Evolutionary conservation across 1,140 invertebrate genomes (phyloP).

Genomic region (Amyelois transitella): DNA sequence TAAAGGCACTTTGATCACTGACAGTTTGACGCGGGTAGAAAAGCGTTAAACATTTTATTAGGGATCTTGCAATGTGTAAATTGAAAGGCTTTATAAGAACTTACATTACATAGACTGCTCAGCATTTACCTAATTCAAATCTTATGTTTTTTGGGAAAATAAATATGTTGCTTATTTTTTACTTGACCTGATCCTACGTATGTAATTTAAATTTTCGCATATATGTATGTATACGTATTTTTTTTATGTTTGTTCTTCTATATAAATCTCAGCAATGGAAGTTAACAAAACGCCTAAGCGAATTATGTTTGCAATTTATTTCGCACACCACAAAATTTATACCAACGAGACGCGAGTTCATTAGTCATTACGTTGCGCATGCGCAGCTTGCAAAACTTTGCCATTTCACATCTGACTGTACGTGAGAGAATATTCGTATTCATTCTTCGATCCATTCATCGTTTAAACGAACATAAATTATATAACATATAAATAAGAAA

Average conservation of each 20-base stretch:
- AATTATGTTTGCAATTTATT: not conserved
- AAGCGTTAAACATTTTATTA: not conserved
- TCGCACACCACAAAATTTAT: not conserved
- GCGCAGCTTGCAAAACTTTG: not conserved
- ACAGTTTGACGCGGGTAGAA: not conserved
- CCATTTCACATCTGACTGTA: not conserved
- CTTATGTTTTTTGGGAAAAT: too few relatives aligned
- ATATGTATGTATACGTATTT: too few relatives aligned
- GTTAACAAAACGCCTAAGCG: not conserved
- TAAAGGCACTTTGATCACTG: not conserved
- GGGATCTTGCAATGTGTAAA: too few relatives aligned
- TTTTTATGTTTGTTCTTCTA: too few relatives aligned
- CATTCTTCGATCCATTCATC: too few relatives aligned
- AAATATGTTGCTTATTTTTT: too few relatives aligned
- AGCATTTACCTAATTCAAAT: too few relatives aligned
- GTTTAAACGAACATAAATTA: constrained; percentile 16
- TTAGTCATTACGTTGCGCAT: not conserved
- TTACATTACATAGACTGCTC: too few relatives aligned
- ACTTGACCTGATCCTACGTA: too few relatives aligned
- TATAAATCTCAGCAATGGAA: not conserved
- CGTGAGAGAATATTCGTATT: constrained; percentile 13
- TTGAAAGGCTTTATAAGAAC: too few relatives aligned
- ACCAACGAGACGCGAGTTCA: not conserved
- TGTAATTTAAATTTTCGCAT: too few relatives aligned
- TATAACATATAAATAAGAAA: too few relatives aligned